phyloP scores from a whole-genome alignment of 2,113 vertebrate genomes.

The Hylia prasina region DNA sequence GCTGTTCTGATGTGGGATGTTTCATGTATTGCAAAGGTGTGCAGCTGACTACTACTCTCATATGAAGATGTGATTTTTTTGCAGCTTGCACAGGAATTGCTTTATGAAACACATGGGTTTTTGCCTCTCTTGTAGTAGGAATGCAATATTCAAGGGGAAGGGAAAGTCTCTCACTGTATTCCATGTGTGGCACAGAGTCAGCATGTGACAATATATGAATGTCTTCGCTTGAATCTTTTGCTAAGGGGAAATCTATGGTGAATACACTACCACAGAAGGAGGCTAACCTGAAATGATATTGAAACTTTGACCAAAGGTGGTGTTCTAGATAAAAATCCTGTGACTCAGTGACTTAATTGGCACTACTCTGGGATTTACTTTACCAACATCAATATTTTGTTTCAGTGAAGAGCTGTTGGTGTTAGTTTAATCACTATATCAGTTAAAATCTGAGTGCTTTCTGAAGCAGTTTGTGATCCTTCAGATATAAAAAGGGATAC shows the following conservation, averaged over 20 bases:
- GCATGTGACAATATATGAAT: not conserved
- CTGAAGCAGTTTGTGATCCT: not conserved
- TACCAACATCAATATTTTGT: not conserved
- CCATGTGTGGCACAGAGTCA: not conserved
- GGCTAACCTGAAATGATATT: not conserved
- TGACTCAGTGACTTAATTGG: not conserved
- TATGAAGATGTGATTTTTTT: not conserved
- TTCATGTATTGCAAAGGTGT: not conserved
- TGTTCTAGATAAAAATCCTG: not conserved
- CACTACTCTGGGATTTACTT: not conserved
- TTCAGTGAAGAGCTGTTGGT: not conserved
- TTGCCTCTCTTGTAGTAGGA: not conserved
- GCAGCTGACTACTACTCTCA: not conserved
- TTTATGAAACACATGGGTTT: not conserved
- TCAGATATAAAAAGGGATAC: not conserved
- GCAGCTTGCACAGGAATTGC: not conserved
- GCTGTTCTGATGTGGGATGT: not conserved
- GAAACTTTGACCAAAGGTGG: not conserved
- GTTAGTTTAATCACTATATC: not conserved
- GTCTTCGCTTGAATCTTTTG: not conserved
- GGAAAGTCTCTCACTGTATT: not conserved
- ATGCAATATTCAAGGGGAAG: not conserved
- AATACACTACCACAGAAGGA: not conserved
- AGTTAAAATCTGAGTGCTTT: not conserved
- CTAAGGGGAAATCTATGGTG: not conserved